Conservation (phyloP, 2,113 vertebrate genomes). For the Ceyx cyanopectus region DNA sequence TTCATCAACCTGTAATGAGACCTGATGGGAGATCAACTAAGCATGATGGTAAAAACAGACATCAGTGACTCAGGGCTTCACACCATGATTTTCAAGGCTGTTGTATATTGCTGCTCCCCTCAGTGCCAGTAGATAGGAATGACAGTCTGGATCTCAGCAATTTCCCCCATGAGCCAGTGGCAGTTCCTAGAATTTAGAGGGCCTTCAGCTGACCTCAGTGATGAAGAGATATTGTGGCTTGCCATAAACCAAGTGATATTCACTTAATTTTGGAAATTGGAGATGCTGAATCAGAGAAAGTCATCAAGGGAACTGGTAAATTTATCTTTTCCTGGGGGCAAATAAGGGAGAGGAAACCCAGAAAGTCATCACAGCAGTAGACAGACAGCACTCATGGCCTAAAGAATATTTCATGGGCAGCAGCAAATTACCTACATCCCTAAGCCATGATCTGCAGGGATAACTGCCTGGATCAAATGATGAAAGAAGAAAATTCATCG, state of each 20-base stretch:
- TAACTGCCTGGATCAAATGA: neutral
- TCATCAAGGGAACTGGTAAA: neutral
- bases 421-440: neutral
- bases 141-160: neutral
- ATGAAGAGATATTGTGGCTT: neutral
- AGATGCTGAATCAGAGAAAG: neutral
- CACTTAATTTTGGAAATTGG: neutral
- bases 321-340: neutral
- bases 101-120: neutral
- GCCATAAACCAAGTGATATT: neutral
- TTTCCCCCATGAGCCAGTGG: neutral
- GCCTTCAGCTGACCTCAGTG: neutral
- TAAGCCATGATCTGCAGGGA: neutral
- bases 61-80: neutral
- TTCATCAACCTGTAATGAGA: neutral
- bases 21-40: conserved; percentile 17
- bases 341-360: neutral
- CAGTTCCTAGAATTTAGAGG: neutral
- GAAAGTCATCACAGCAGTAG: neutral
- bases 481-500: neutral
- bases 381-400: neutral
- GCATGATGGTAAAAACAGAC: neutral
- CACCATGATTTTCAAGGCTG: neutral
- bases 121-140: neutral
- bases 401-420: neutral